Percentiles rank a stretch among this genome's conserved stretches.
Conservation (phyloP, 2,113 vertebrate species). For the Vimba vimba region DNA sequence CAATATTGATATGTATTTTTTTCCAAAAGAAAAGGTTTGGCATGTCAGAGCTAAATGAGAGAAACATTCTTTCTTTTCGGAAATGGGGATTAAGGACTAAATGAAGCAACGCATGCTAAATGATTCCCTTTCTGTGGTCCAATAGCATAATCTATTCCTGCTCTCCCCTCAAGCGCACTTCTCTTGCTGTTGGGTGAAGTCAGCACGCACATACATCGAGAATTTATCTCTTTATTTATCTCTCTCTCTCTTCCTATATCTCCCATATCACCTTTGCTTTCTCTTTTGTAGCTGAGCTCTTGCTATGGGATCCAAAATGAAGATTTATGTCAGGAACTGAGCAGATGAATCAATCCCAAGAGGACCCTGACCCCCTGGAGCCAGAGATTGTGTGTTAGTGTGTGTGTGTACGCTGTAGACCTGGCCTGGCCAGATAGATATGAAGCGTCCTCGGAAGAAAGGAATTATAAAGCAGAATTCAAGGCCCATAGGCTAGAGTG, state of each 20-base stretch:
- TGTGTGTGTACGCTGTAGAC: constrained; percentile 8
- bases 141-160: constrained; percentile 46
- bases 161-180: constrained; percentile 46
- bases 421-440: constrained; percentile 12
- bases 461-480: constrained; percentile 31
- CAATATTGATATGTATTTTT: no score
- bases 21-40: no score
- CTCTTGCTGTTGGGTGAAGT: constrained; percentile 42
- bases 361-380: constrained; percentile 34
- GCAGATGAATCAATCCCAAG: constrained; percentile 46
- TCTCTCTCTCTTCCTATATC: constrained; percentile 10
- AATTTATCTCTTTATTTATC: background rate
- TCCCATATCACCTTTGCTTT: constrained; percentile 3
- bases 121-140: constrained; percentile 43
- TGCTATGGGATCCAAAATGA: constrained; percentile 41
- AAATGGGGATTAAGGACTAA: constrained; percentile 50
- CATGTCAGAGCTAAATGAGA: no score
- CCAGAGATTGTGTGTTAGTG: constrained; percentile 26
- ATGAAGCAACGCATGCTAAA: constrained; percentile 51
- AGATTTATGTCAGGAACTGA: constrained; percentile 51
- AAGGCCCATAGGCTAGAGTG: background rate
- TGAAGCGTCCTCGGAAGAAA: background rate
- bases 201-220: constrained; percentile 2
- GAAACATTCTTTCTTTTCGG: background rate
- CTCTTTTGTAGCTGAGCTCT: constrained; percentile 8